Evolutionary conservation across 2,888 invertebrate genomes (phyloP).

Genomic region (Eudasyphora cyanicolor): DNA sequence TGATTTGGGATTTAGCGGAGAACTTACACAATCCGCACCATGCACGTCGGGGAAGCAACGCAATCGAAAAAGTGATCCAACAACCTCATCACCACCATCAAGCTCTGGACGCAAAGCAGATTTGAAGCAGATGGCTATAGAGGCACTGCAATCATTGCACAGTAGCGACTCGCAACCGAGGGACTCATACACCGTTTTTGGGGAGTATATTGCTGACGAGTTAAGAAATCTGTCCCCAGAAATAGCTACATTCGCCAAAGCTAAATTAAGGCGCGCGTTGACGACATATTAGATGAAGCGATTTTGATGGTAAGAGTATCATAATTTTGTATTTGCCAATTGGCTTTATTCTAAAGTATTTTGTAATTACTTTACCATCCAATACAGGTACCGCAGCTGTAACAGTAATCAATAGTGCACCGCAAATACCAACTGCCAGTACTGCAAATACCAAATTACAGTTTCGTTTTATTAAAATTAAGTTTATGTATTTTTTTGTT

Average conservation of each 20-base stretch:
- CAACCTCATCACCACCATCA: neutral
- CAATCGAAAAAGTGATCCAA: neutral
- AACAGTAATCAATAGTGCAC: no score
- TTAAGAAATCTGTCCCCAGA: no score
- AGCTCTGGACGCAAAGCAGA: neutral
- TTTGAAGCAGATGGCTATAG: conserved; percentile 13
- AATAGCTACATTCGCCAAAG: neutral
- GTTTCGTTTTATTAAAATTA: no score
- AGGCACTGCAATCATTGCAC: conserved; percentile 18
- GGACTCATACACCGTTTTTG: neutral
- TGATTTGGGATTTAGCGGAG: neutral
- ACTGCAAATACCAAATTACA: no score
- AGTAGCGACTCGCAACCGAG: no score
- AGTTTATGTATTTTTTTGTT: no score
- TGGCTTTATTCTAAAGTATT: neutral
- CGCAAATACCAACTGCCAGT: no score
- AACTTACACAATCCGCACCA: neutral
- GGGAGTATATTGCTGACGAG: no score
- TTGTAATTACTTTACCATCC: no score
- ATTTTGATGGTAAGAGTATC: conserved; percentile 17
- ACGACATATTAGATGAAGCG: conserved; percentile 31
- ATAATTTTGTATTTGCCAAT: neutral
- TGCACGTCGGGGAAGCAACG: neutral
- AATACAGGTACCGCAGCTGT: no score
- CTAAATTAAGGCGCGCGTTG: neutral